These are phyloP conservation scores for Gyps fulvus DNA, from an alignment of 2,113 vertebrate genomes.

Conservation along the genomic window DNA sequence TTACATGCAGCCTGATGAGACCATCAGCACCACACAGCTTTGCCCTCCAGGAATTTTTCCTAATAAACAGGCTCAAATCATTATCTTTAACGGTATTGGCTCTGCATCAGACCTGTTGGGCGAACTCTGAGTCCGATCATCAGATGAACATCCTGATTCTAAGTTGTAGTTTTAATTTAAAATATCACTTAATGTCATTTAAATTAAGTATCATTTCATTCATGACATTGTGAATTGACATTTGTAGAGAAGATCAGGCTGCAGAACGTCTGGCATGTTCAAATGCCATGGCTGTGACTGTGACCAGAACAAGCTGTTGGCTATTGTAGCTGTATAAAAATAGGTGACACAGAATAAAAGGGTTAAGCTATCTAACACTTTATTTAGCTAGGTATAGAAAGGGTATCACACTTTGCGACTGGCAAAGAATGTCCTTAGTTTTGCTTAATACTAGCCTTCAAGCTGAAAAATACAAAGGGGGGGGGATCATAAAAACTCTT, in stretches of 20 bases:
- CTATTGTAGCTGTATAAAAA: neutral
- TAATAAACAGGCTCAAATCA: neutral
- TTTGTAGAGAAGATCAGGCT: neutral
- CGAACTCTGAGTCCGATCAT: neutral
- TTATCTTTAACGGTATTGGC: neutral
- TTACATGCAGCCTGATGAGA: neutral
- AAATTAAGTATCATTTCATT: neutral
- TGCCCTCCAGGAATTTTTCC: neutral
- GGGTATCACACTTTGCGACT: neutral
- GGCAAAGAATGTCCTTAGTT: neutral
- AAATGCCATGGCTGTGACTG: neutral
- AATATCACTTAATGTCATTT: neutral
- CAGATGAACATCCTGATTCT: neutral
- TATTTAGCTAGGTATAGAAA: neutral
- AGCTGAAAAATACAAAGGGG: neutral
- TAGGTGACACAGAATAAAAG: neutral
- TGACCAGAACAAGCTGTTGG: neutral
- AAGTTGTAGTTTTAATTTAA: neutral
- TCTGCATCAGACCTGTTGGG: neutral
- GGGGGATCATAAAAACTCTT: neutral
- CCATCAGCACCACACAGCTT: neutral
- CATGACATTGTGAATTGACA: neutral
- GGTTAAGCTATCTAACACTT: neutral
- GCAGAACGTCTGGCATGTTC: fast-evolving
- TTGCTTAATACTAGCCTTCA: neutral